A percentile compares a stretch with the other conserved stretches of the same genome.
phyloP scores from a whole-genome alignment of 2,113 vertebrate genomes.

The Oenanthe melanoleuca region DNA sequence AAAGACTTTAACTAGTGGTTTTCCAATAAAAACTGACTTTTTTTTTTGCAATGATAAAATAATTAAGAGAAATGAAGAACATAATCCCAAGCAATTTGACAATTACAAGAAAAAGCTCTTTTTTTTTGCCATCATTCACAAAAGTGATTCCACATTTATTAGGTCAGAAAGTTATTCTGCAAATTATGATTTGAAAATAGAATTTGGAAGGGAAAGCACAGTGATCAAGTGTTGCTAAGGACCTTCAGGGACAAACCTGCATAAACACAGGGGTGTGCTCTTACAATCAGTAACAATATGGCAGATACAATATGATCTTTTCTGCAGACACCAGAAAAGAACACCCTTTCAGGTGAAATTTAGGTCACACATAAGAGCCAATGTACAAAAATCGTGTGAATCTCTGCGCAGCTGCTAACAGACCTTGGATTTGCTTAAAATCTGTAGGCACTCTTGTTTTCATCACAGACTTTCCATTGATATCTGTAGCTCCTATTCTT shows the following conservation, averaged over 20 bases:
- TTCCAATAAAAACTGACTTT: background rate
- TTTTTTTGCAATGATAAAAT: background rate
- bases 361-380: background rate
- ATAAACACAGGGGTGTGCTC: background rate
- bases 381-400: background rate
- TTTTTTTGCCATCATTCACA: background rate
- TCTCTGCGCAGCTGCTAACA: background rate
- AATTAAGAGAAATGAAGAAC: background rate
- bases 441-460: background rate
- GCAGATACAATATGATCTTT: background rate
- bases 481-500: constrained; percentile 6
- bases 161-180: background rate
- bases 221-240: background rate
- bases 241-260: background rate
- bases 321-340: background rate
- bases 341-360: background rate
- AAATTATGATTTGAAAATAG: background rate
- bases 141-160: background rate
- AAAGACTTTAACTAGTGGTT: constrained; percentile 14
- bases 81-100: background rate
- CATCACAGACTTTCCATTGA: background rate
- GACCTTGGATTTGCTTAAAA: background rate
- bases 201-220: background rate
- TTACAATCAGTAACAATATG: background rate
- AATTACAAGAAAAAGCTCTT: background rate